Base-by-base conservation (phyloP, 2,797 vertebrate species). In the Poecilia velifera region DNA sequence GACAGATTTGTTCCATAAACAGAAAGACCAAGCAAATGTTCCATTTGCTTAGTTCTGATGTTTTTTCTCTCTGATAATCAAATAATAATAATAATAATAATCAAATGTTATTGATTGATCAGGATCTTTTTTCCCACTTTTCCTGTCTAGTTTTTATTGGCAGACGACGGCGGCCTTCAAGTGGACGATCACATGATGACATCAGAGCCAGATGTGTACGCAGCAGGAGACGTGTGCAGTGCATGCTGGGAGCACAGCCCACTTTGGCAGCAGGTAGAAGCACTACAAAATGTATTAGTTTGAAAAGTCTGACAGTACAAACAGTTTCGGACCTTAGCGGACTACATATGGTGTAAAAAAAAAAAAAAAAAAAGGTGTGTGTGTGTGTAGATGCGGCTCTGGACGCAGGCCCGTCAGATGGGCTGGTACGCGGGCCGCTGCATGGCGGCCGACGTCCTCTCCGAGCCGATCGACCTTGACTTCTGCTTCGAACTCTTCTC, bases 401-500 rank as follows among this genome's bases (percentile, higher is more conserved):
- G 98, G 98, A 99, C 97, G 1, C 98, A 99, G 73, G 98, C 98
- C 0, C 96, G 97, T 86, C 98, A 99, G 95, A 99, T 98, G 98
- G 98, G 98, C 36, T 99, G 97, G 95, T 96, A 98, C 0, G 96
- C 97, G 0, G 98, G 96, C 0, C 97, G 96, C 82, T 99, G 97
- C 87, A 97, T 99, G 91, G 95, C 94, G 0, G 97, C 98, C 0
- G 95, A 96, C 1, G n/a, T 86, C 45, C 78, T 83, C 31, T 95
- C 95, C 4, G 94, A 97, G 39, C 55, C 93, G 0, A 86, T 96
- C 22, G 98, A 99, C 20, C 92, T 97, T 93, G 98, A 99, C 90
- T 99, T 99, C 96, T 97, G 98, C 95, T 99, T 99, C n/a, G 98
- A 99, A 84, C 96, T 99, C 10, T 99, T 99, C 92, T 96, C 98